phyloP scores from a whole-genome alignment of 2,888 invertebrate species.

The Pediacus dermestoides region DNA sequence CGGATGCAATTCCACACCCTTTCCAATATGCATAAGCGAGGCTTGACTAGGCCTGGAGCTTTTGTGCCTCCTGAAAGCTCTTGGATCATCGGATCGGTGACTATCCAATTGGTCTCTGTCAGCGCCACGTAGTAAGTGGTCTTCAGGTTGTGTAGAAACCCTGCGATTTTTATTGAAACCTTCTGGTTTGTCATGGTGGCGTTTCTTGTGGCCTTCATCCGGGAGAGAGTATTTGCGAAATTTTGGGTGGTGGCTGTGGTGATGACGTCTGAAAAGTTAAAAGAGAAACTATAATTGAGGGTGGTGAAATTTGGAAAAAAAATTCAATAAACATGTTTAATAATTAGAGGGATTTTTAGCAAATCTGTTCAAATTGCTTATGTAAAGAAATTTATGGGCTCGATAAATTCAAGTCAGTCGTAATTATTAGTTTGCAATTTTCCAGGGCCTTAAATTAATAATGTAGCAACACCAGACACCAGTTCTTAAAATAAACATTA shows the following conservation, averaged over 20 bases:
- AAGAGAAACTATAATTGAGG: no score
- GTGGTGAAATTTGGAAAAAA: no score
- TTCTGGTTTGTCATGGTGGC: constrained; percentile 21
- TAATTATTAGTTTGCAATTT: no score
- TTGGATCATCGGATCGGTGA: constrained; percentile 68
- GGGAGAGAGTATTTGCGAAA: constrained; percentile 72
- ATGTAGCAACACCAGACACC: no score
- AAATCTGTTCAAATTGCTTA: no score
- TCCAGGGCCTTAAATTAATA: no score
- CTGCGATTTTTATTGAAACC: constrained; percentile 47
- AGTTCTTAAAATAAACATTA: no score
- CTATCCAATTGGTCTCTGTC: constrained; percentile 79
- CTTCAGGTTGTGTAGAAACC: constrained; percentile 69
- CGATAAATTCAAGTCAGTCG: no score
- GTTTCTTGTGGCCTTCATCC: constrained; percentile 56
- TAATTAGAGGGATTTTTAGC: no score
- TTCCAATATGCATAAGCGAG: constrained; percentile 58
- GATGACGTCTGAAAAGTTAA: constrained; percentile 56
- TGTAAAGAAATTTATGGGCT: no score
- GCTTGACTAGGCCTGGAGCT: constrained; percentile 55
- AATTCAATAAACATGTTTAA: no score
- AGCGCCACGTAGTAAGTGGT: constrained; percentile 62
- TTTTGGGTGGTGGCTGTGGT: constrained; percentile 62
- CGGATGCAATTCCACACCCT: constrained; percentile 56
- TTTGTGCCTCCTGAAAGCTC: constrained; percentile 65